A percentile compares a stretch with the other conserved stretches of the same genome.
Evolutionary conservation across 2,797 vertebrate genomes (phyloP).

Genomic region (Champsocephalus gunnari): DNA sequence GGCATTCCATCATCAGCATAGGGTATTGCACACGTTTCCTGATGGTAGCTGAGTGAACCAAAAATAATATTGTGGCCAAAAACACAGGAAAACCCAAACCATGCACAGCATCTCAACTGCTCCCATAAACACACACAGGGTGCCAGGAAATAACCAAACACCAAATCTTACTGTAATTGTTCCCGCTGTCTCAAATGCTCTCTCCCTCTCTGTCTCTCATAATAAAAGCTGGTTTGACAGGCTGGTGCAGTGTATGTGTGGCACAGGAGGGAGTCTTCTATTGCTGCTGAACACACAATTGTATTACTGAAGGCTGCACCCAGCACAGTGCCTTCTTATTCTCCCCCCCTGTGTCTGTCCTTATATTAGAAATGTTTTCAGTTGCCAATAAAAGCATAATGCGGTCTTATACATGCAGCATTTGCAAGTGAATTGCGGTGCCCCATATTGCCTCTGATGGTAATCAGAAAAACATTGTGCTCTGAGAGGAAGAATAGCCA

Average conservation of each 20-base stretch:
- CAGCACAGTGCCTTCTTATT: constrained; percentile 62
- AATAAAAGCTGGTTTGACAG: constrained; percentile 76
- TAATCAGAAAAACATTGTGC: constrained; percentile 78
- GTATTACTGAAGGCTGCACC: constrained; percentile 73
- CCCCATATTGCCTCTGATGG: constrained; percentile 76
- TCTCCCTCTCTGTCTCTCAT: constrained; percentile 64
- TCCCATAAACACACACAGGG: constrained; percentile 51
- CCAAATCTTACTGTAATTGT: constrained; percentile 72
- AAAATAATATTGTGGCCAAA: constrained; percentile 45
- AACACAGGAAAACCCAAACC: constrained; percentile 27
- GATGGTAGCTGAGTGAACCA: constrained; percentile 47
- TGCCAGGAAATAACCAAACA: constrained; percentile 69
- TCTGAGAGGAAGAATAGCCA: constrained; percentile 71
- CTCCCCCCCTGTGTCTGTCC: constrained; percentile 62
- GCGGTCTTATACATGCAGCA: constrained; percentile 71
- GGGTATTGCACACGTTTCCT: constrained; percentile 37
- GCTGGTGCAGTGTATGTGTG: constrained; percentile 49
- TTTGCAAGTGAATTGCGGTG: constrained; percentile 82
- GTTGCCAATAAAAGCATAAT: constrained; percentile 80
- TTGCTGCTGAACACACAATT: constrained; percentile 72
- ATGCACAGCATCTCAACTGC: constrained; percentile 28
- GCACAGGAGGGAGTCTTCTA: constrained; percentile 70
- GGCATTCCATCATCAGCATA: constrained; percentile 21
- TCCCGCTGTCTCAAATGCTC: constrained; percentile 62
- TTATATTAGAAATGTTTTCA: constrained; percentile 81